Evolutionary conservation across 2,797 vertebrate genomes (phyloP).

Genomic region (Eurystomus glaucurus): DNA sequence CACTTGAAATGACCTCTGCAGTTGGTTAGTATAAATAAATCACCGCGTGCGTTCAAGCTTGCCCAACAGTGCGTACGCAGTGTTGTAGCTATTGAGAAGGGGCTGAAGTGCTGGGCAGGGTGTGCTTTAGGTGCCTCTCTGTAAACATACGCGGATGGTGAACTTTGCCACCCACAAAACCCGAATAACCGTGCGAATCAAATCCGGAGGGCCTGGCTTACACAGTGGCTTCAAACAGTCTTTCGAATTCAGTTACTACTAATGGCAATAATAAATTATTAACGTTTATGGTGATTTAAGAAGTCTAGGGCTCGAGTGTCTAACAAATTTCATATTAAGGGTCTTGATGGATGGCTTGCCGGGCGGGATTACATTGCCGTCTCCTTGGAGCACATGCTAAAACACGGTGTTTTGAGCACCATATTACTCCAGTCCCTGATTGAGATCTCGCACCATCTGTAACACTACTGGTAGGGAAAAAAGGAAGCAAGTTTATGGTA

Average conservation of each 20-base stretch:
- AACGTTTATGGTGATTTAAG: background rate
- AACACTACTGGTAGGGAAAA: background rate
- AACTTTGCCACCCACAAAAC: background rate
- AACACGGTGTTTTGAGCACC: accelerated
- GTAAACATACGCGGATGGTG: background rate
- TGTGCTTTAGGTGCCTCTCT: background rate
- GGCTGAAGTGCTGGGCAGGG: background rate
- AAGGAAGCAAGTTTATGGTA: conserved; percentile 22
- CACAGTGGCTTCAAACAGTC: background rate
- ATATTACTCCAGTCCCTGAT: background rate
- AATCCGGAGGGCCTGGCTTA: accelerated
- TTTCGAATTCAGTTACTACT: background rate
- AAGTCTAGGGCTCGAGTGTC: background rate
- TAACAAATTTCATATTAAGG: background rate
- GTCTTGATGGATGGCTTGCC: background rate
- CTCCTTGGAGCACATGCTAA: background rate
- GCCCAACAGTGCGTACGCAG: background rate
- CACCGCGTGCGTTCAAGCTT: background rate
- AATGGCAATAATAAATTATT: background rate
- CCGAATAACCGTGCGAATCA: background rate
- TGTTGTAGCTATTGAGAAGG: accelerated
- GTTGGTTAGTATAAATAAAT: conserved; percentile 3
- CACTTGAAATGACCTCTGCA: background rate
- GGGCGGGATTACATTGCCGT: background rate
- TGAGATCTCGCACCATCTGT: background rate